Conservation (phyloP, 2,797 vertebrate genomes). For the Hydrocynus forskahlii region DNA sequence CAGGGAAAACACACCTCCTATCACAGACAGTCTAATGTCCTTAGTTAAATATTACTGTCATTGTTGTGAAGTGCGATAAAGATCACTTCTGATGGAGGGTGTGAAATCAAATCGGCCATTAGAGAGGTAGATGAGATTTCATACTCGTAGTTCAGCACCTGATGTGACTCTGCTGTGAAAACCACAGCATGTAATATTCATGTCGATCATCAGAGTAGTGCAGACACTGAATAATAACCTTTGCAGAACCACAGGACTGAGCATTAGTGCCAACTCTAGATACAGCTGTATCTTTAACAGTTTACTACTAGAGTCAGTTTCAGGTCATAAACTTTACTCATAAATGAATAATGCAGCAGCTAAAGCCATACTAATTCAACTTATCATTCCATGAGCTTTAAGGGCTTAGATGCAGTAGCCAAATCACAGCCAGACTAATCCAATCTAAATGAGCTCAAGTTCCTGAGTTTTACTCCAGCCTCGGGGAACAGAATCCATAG, state of each 20-base stretch:
- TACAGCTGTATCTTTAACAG: background rate
- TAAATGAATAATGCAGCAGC: background rate
- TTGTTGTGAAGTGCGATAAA: slow-evolving; percentile 14
- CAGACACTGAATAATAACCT: slow-evolving; percentile 2
- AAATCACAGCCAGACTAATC: background rate
- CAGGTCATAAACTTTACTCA: background rate
- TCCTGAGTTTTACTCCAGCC: background rate
- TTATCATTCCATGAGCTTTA: background rate
- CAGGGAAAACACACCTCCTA: background rate
- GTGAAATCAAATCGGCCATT: slow-evolving; percentile 5
- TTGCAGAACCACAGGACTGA: background rate
- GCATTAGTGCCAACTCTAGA: background rate
- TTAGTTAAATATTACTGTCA: background rate
- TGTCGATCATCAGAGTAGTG: background rate
- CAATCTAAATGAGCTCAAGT: background rate
- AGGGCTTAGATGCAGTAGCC: background rate
- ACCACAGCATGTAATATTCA: slow-evolving; percentile 11
- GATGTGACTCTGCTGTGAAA: slow-evolving; percentile 1
- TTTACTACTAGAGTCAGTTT: background rate
- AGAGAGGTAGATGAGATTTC: slow-evolving; percentile 12
- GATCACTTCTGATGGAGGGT: slow-evolving; percentile 4
- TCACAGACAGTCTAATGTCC: no score
- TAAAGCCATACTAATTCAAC: background rate
- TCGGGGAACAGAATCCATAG: background rate
- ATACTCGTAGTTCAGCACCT: background rate